A percentile compares a stretch with the other conserved stretches of the same genome.
These are phyloP conservation scores for Tuta absoluta DNA, from an alignment of 2,888 invertebrate species.

Conservation along the genomic window DNA sequence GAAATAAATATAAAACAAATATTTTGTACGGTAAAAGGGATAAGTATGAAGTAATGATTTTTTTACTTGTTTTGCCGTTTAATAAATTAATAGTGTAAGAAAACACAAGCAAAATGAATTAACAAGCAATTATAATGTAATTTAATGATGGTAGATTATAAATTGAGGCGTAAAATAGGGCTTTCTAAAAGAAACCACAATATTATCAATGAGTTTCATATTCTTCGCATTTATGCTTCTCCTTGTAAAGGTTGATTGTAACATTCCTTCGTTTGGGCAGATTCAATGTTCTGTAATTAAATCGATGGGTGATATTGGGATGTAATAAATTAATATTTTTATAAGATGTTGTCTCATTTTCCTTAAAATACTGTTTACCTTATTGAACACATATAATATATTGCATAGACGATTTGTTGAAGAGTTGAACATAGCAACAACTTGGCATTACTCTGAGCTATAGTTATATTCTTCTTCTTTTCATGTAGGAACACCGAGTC, in stretches of 20 bases:
- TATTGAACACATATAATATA: no score
- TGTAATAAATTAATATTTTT: constrained; percentile 10
- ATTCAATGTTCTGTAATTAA: constrained; percentile 1
- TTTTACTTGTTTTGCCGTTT: not conserved
- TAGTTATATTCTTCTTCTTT: no score
- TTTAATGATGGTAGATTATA: not conserved
- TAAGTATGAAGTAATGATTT: not conserved
- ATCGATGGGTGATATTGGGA: constrained; percentile 12
- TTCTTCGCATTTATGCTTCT: not conserved
- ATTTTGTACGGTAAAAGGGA: constrained; percentile 2
- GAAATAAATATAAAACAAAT: not conserved
- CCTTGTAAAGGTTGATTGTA: not conserved
- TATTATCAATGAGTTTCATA: not conserved
- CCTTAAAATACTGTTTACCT: no score
- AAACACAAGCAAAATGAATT: no score
- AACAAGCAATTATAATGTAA: no score
- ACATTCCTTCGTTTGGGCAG: not conserved
- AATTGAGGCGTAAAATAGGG: not conserved
- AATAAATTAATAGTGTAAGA: no score
- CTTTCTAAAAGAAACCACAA: not conserved
- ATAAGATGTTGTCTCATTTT: not conserved
- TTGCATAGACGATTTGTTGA: no score
- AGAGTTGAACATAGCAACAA: no score
- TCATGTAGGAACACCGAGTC: no score
- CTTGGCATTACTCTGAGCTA: no score